phyloP scores from a whole-genome alignment of 2,888 invertebrate genomes.

The Melanchra persicariae region DNA sequence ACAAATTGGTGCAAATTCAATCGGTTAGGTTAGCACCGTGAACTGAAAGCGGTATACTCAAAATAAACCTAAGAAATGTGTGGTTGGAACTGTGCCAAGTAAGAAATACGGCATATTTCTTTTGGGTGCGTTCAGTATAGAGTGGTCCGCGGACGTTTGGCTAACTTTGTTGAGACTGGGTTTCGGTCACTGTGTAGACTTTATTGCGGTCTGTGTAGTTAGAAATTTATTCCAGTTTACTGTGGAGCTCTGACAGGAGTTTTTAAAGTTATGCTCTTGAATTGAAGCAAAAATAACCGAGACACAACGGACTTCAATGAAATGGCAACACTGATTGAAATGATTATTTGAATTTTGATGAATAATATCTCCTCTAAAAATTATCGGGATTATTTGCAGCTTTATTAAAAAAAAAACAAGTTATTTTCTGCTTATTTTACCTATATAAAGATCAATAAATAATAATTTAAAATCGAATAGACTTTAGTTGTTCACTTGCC shows the following conservation, averaged over 20 bases:
- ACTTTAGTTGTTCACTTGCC: slow-evolving; percentile 35
- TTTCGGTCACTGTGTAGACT: slow-evolving; percentile 25
- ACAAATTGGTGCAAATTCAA: slow-evolving; percentile 70
- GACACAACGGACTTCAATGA: neutral
- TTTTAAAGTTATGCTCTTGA: slow-evolving; percentile 11
- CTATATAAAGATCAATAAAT: no score
- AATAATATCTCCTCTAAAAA: no score
- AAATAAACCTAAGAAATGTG: slow-evolving; percentile 62
- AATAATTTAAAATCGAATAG: neutral
- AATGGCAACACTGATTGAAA: slow-evolving; percentile 29
- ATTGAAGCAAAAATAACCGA: neutral
- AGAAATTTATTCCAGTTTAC: slow-evolving; percentile 29
- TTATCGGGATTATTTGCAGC: no score
- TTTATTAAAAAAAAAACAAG: no score
- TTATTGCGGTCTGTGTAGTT: slow-evolving; percentile 28
- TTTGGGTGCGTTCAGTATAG: slow-evolving; percentile 62
- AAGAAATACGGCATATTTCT: slow-evolving; percentile 58
- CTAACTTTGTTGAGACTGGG: slow-evolving; percentile 48
- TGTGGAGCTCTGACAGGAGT: slow-evolving; percentile 15
- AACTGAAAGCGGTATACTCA: slow-evolving; percentile 76
- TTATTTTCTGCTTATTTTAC: no score
- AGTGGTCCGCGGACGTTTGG: slow-evolving; percentile 36
- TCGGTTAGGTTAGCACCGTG: slow-evolving; percentile 82
- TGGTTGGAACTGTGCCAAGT: slow-evolving; percentile 59
- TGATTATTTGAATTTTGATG: no score